These are phyloP conservation scores for Puntigrus tetrazona DNA, from an alignment of 2,113 vertebrate genomes.

Conservation along the genomic window DNA sequence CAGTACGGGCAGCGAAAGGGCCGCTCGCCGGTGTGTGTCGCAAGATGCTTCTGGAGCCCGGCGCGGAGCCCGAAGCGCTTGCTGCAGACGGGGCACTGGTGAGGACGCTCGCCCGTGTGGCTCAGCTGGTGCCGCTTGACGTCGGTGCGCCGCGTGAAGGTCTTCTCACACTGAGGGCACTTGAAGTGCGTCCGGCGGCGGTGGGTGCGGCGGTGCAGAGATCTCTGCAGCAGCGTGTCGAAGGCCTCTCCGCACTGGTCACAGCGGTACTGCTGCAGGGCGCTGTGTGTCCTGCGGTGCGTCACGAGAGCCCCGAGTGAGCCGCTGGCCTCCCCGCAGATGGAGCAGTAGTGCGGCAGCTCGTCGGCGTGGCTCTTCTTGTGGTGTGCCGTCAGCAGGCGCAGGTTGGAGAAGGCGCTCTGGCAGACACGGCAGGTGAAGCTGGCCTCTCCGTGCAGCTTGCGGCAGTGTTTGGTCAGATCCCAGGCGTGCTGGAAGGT, in stretches of 20 bases:
- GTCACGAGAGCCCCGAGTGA: slow-evolving; percentile 58
- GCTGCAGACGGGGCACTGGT: slow-evolving; percentile 71
- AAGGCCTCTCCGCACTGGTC: slow-evolving; percentile 71
- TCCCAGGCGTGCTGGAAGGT: slow-evolving; percentile 81
- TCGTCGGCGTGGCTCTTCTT: slow-evolving; percentile 60
- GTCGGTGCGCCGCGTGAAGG: slow-evolving; percentile 71
- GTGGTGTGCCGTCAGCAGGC: slow-evolving; percentile 68
- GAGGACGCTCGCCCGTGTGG: slow-evolving; percentile 72
- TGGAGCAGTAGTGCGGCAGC: slow-evolving; percentile 77
- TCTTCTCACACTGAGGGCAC: slow-evolving; percentile 76
- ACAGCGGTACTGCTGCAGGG: slow-evolving; percentile 65
- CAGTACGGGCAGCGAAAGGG: slow-evolving; percentile 73
- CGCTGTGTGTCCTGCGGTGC: slow-evolving; percentile 68
- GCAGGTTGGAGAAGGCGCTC: slow-evolving; percentile 67
- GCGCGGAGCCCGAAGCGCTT: slow-evolving; percentile 75
- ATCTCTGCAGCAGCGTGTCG: slow-evolving; percentile 68
- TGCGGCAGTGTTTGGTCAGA: slow-evolving; percentile 72
- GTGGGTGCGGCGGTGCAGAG: slow-evolving; percentile 69
- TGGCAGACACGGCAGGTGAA: slow-evolving; percentile 69
- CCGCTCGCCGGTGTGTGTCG: slow-evolving; percentile 69
- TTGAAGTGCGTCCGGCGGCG: slow-evolving; percentile 66
- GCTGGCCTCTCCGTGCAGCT: slow-evolving; percentile 68
- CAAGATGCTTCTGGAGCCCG: slow-evolving; percentile 71
- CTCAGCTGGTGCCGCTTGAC: slow-evolving; percentile 71
- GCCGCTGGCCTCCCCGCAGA: slow-evolving; percentile 67